Evolutionary conservation across 2,113 vertebrate species (phyloP).

Genomic region (Cichladusa arquata): DNA sequence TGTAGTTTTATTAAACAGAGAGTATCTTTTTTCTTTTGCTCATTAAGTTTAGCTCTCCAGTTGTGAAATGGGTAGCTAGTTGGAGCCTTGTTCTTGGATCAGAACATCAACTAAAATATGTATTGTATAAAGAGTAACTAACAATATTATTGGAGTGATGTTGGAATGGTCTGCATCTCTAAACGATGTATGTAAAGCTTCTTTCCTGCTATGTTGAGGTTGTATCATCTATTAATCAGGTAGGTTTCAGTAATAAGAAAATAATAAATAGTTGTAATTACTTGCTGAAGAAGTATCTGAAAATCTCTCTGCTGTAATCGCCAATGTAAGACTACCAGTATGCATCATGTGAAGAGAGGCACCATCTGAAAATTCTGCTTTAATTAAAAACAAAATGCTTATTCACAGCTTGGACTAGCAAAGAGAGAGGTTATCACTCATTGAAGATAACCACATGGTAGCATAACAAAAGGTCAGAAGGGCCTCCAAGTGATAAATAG

Average conservation of each 20-base stretch:
- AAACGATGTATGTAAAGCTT: neutral
- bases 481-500: neutral
- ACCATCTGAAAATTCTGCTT: neutral
- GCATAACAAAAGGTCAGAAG: conserved; percentile 8
- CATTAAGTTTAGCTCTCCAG: neutral
- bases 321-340: neutral
- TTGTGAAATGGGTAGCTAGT: neutral
- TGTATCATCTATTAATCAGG: neutral
- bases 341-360: neutral
- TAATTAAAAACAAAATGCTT: neutral
- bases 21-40: neutral
- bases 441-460: neutral
- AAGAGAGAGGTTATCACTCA: neutral
- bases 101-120: neutral
- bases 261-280: neutral
- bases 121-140: neutral
- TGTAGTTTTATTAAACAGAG: neutral
- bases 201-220: neutral
- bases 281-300: neutral
- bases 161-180: neutral
- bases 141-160: neutral
- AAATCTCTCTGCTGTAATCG: neutral
- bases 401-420: neutral
- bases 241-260: neutral
- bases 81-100: neutral